Evolutionary conservation across 2,113 vertebrate species (phyloP).

Genomic region (Cariama cristata): DNA sequence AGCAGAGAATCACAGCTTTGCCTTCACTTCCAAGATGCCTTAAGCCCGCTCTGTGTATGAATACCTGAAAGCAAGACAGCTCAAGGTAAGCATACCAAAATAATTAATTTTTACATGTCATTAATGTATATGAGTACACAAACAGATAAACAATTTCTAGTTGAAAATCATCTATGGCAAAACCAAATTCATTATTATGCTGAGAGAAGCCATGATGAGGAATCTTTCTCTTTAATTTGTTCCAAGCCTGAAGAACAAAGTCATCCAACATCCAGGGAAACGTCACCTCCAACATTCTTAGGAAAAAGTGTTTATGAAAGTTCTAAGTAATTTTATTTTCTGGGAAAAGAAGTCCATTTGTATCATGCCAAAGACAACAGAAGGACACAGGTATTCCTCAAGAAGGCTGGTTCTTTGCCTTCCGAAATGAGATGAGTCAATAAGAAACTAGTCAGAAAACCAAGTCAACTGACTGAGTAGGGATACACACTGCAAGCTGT

Average conservation of each 20-base stretch:
- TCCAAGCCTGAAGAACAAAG: not conserved
- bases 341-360: not conserved
- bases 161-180: not conserved
- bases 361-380: not conserved
- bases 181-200: not conserved
- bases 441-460: not conserved
- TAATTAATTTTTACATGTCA: not conserved
- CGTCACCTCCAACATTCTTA: not conserved
- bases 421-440: not conserved
- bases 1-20: not conserved
- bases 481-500: not conserved
- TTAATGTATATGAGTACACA: not conserved
- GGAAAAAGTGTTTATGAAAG: not conserved
- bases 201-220: not conserved
- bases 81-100: not conserved
- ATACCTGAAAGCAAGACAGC: not conserved
- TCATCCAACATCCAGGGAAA: not conserved
- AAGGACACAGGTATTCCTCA: not conserved
- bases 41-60: not conserved
- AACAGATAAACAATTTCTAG: not conserved
- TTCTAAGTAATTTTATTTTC: not conserved
- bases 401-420: not conserved
- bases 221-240: not conserved
- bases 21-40: not conserved
- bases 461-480: not conserved